Conservation (phyloP, 92 coral and sea anemone species). For the Bergia puertoricense region DNA sequence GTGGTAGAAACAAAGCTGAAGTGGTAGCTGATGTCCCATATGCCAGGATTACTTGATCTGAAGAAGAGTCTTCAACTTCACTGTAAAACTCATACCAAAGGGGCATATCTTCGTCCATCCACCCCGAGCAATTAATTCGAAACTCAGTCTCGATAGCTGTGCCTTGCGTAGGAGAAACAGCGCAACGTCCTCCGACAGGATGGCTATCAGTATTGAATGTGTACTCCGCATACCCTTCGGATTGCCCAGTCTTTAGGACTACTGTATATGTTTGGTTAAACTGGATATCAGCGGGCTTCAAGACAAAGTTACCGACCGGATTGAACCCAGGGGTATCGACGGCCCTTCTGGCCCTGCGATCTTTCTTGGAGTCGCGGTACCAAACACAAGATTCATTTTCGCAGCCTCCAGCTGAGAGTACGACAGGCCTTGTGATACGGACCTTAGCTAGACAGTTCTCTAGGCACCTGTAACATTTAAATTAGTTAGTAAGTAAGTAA, state of each 20-base stretch:
- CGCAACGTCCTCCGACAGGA: constrained; percentile 2
- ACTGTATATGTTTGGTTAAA: constrained; percentile 20
- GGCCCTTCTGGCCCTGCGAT: constrained; percentile 1
- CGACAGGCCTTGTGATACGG: background rate
- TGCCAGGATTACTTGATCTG: background rate
- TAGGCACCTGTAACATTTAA: constrained; percentile 24
- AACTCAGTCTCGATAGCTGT: constrained; percentile 34
- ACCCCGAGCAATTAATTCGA: constrained; percentile 17
- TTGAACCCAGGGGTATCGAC: background rate
- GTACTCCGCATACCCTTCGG: constrained; percentile 14
- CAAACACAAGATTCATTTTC: constrained; percentile 33
- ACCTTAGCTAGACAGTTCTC: constrained; percentile 19
- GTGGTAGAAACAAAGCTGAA: constrained; percentile 22
- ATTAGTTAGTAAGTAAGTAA: background rate
- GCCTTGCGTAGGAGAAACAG: constrained; percentile 19
- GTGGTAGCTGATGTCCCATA: constrained; percentile 19
- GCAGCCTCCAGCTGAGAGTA: constrained; percentile 26
- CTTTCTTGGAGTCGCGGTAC: background rate
- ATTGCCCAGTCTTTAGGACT: background rate
- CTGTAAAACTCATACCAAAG: constrained; percentile 43
- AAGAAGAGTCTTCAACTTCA: background rate
- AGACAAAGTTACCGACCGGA: constrained; percentile 22
- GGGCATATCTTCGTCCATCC: constrained; percentile 26
- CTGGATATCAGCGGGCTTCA: constrained; percentile 2
- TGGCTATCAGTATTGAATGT: constrained; percentile 29